Evolutionary conservation across 2,888 invertebrate species (phyloP).

Genomic region (Hypselothyrea guttata): DNA sequence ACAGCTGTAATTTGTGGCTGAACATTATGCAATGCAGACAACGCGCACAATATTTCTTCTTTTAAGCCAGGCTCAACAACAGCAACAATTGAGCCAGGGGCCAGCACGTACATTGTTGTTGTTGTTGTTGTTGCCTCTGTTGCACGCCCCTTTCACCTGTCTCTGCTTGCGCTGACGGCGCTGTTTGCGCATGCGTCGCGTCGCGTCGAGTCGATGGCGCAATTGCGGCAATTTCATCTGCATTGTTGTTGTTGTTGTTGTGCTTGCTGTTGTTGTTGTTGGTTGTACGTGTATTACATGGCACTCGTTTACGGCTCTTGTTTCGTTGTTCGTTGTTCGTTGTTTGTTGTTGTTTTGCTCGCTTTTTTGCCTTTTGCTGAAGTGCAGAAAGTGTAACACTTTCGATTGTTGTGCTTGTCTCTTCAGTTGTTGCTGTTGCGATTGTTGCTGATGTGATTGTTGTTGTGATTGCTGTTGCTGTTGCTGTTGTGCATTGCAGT

Average conservation of each 20-base stretch:
- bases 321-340: slow-evolving; percentile 14
- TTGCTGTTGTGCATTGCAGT: slow-evolving; percentile 58
- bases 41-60: not conserved
- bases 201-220: slow-evolving; percentile 60
- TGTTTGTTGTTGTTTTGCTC: slow-evolving; percentile 23
- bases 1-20: not conserved
- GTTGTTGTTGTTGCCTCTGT: slow-evolving; percentile 8
- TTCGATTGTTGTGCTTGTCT: slow-evolving; percentile 70
- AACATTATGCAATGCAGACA: slow-evolving; percentile 1
- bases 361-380: slow-evolving; percentile 56
- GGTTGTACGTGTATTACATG: slow-evolving; percentile 64
- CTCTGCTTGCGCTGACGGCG: slow-evolving; percentile 14
- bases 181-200: slow-evolving; percentile 69
- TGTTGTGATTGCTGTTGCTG: slow-evolving; percentile 31
- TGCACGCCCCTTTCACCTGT: slow-evolving; percentile 26
- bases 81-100: no score
- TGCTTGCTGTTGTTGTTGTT: slow-evolving; percentile 20
- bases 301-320: slow-evolving; percentile 64
- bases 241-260: slow-evolving; percentile 28
- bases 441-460: slow-evolving; percentile 16
- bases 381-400: slow-evolving; percentile 79
- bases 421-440: slow-evolving; percentile 22
- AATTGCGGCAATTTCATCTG: slow-evolving; percentile 62
- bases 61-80: slow-evolving; percentile 38
- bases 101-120: slow-evolving; percentile 34